Percentiles rank a stretch among this genome's conserved stretches.
Conservation (phyloP, 2,797 vertebrate genomes). For the Todus mexicanus region DNA sequence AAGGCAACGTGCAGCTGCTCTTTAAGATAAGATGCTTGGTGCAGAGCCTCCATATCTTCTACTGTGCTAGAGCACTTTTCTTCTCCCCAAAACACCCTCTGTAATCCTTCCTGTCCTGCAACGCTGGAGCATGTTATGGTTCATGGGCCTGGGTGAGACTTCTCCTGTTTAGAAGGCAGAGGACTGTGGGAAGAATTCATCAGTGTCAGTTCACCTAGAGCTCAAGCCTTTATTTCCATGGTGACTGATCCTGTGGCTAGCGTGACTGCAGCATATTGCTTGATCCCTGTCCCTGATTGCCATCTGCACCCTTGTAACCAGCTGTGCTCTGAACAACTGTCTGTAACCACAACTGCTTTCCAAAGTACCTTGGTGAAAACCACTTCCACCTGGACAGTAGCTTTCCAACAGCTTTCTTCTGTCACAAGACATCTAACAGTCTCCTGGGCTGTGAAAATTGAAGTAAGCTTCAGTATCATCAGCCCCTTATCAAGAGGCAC, state of each 20-base stretch:
- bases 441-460: not conserved
- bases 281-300: not conserved
- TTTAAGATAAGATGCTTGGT: not conserved
- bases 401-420: not conserved
- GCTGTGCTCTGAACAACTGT: not conserved
- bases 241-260: not conserved
- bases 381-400: not conserved
- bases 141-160: not conserved
- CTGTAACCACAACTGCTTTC: not conserved
- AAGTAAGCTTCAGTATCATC: not conserved
- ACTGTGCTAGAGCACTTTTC: not conserved
- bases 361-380: not conserved
- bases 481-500: not conserved
- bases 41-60: not conserved
- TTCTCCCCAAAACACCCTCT: not conserved
- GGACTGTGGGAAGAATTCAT: not conserved
- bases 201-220: not conserved
- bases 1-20: not conserved
- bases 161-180: not conserved
- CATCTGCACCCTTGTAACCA: not conserved
- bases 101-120: not conserved
- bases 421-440: not conserved
- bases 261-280: fast-evolving
- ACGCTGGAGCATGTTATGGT: not conserved
- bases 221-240: not conserved